These are phyloP conservation scores for Callaeas wilsoni DNA, from an alignment of 2,113 vertebrate species.

Conservation along the genomic window DNA sequence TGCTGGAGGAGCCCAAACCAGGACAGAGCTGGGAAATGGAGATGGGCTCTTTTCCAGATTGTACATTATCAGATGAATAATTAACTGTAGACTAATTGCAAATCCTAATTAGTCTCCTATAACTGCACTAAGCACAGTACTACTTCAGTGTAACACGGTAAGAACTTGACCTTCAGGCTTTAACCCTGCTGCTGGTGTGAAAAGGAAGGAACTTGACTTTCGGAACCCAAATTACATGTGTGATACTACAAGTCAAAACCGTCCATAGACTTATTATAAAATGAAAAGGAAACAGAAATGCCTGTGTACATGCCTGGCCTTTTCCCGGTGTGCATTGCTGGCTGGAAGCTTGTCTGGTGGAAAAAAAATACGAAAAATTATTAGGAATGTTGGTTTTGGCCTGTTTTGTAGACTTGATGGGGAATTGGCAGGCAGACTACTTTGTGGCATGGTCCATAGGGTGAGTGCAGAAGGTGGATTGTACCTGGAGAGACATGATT, in stretches of 20 bases:
- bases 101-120: conserved; percentile 11
- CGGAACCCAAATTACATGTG: neutral
- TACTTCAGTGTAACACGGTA: neutral
- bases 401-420: neutral
- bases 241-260: neutral
- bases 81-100: conserved; percentile 43
- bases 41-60: conserved; percentile 23
- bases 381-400: neutral
- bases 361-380: accelerated
- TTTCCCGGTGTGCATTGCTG: accelerated
- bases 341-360: neutral
- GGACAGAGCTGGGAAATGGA: neutral
- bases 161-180: conserved; percentile 28
- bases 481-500: neutral
- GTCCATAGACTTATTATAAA: neutral
- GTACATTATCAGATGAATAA: conserved; percentile 53
- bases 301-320: accelerated
- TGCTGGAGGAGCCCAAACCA: neutral
- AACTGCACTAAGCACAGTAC: neutral
- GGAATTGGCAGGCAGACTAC: neutral
- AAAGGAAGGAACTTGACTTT: neutral
- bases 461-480: neutral
- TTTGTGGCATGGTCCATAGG: accelerated
- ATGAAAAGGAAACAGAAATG: neutral
- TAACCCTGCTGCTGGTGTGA: neutral